These are phyloP conservation scores for Macroteleia sp. DNA, from an alignment of 2,888 invertebrate genomes.

Conservation along the genomic window DNA sequence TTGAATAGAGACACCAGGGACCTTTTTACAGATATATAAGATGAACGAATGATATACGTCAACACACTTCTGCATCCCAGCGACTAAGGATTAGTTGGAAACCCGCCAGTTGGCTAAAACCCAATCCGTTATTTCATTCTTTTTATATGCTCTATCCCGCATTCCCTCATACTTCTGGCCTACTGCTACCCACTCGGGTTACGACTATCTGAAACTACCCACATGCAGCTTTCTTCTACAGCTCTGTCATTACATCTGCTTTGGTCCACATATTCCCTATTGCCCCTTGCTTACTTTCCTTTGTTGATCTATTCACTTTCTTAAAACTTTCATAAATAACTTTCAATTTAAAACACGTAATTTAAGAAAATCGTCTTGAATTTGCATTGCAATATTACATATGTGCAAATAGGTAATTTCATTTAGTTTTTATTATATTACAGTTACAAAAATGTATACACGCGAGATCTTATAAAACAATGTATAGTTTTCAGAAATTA, in stretches of 20 bases:
- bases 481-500: too few relatives aligned
- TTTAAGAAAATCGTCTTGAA: constrained; percentile 13
- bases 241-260: constrained; percentile 18
- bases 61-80: constrained; percentile 75
- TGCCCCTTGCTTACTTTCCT: constrained; percentile 2
- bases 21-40: constrained; percentile 46
- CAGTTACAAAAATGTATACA: too few relatives aligned
- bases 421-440: too few relatives aligned
- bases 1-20: constrained; percentile 74
- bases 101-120: constrained; percentile 82
- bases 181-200: constrained; percentile 47
- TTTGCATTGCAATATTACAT: not conserved
- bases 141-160: constrained; percentile 78
- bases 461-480: too few relatives aligned
- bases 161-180: constrained; percentile 64
- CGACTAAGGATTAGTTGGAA: constrained; percentile 83
- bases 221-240: constrained; percentile 45
- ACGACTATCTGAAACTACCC: constrained; percentile 48
- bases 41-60: constrained; percentile 72
- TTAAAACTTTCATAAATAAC: too few relatives aligned
- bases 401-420: not conserved
- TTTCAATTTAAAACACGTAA: not conserved
- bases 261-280: constrained; percentile 3
- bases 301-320: not conserved
- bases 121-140: constrained; percentile 84